Base-by-base conservation (phyloP, 1,140 invertebrate genomes). In the Aleiodes sp. region DNA sequence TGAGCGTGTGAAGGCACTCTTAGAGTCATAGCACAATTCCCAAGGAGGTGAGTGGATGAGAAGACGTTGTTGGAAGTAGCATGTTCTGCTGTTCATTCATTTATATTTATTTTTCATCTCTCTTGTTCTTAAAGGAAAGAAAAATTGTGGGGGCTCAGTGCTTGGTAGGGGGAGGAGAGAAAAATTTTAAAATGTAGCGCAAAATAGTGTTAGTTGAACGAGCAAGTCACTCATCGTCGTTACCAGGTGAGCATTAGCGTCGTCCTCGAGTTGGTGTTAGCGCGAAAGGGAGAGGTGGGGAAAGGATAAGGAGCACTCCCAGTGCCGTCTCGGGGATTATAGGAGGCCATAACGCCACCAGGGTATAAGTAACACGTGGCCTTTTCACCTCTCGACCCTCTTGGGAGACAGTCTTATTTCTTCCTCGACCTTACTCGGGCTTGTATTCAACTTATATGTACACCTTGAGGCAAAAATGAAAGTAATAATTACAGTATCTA, bases 191-290 rank as follows among this genome's bases (percentile, higher is more conserved):
- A 56, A 65, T 46, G 31, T 29, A 43, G 62, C 59, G 41, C 41
- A 31, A 43, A 46, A 46, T 39, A 61, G n/a, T 39, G 33, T 21
- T 52, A 64, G 52, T 67, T 21, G 65, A 29, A 26, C 19, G 39
- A 62, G 19, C 60, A 59, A 72, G 56, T 67, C 69, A 69, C 67
- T 73, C 65, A 39, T 75, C 64, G 73, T 74, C 70, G 65, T 78
- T 75, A 78, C 67, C 70, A 64, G 28, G 59, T 24, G 70, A 75
- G 62, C 72, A 76, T 80, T 77, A 76, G 65, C 70, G 73, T 73
- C 70, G 43, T 64, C 62, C 46, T 52, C 19, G 26, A 52, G 39
- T 41, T 41, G 46, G 46, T 24, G 16, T 52, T 24, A 52, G 46
- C 10, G 46, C 21, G 46, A 24, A 24, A 9, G 46, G 21, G 3